Conservation (phyloP, 2,797 vertebrate species). For the Oreochromis mossambicus region DNA sequence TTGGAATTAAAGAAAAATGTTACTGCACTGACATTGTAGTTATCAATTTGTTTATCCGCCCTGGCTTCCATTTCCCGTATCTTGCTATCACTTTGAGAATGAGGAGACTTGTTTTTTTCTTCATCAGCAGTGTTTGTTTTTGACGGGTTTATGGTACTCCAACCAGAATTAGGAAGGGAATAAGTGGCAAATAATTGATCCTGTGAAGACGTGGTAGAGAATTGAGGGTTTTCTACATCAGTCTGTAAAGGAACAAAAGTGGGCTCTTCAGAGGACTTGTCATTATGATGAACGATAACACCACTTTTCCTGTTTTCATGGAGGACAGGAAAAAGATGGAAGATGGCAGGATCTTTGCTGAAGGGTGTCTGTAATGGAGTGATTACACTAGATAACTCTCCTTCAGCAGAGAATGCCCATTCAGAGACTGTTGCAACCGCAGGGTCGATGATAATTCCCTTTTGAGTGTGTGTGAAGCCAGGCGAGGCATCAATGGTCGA, state of each 20-base stretch:
- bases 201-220: background rate
- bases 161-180: background rate
- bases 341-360: background rate
- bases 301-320: background rate
- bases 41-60: background rate
- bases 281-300: background rate
- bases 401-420: background rate
- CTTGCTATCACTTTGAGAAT: background rate
- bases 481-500: background rate
- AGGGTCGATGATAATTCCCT: background rate
- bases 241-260: background rate
- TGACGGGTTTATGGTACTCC: background rate
- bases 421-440: background rate
- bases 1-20: constrained; percentile 59
- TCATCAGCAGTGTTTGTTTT: background rate
- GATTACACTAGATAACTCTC: background rate
- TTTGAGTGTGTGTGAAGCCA: background rate
- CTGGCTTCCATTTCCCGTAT: background rate
- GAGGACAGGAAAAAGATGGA: background rate
- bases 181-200: background rate
- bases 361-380: background rate
- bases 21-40: constrained; percentile 1
- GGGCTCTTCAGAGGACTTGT: background rate
- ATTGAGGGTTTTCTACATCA: background rate
- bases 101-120: background rate